Conservation (phyloP, 2,797 vertebrate genomes). For the Hafferia zeledoni region DNA sequence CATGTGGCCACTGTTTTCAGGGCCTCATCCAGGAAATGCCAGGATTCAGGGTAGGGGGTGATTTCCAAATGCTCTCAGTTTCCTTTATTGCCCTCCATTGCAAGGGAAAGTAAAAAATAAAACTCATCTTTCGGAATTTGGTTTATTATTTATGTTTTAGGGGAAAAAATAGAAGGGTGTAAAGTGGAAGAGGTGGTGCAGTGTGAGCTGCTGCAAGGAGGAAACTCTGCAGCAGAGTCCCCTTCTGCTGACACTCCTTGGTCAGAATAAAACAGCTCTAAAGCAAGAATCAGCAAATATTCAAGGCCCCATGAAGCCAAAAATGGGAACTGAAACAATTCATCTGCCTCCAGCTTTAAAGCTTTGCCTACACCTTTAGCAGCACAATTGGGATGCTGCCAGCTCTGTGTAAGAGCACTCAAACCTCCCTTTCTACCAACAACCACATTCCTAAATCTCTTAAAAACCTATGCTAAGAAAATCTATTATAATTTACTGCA, state of each 20-base stretch:
- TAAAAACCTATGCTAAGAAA: background rate
- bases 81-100: background rate
- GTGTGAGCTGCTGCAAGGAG: background rate
- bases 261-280: background rate
- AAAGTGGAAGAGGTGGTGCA: background rate
- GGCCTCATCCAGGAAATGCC: background rate
- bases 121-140: background rate
- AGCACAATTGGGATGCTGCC: background rate
- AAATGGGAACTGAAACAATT: background rate
- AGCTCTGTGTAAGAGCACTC: background rate
- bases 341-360: background rate
- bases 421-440: background rate
- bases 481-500: background rate
- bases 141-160: background rate
- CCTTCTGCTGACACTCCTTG: background rate
- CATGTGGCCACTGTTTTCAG: accelerated
- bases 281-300: background rate
- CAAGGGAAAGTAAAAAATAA: background rate
- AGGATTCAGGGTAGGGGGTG: background rate
- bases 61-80: background rate
- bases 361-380: background rate
- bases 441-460: background rate
- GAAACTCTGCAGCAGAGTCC: background rate
- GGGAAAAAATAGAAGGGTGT: background rate
- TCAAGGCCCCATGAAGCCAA: background rate